These are phyloP conservation scores for Rotaria socialis DNA, from an alignment of 2,888 invertebrate species.

Conservation along the genomic window DNA sequence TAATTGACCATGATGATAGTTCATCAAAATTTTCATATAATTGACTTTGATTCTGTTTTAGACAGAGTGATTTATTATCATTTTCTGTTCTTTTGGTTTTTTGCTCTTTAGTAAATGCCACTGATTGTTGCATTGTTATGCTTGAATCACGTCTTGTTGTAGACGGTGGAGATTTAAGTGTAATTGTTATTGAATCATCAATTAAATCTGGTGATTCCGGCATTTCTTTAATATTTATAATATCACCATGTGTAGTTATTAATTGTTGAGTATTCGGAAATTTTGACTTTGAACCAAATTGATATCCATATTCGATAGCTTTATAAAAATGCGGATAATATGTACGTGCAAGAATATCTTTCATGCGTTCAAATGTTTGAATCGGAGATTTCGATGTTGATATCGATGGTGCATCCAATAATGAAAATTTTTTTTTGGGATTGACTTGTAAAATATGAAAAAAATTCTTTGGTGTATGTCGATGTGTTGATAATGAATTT, in stretches of 20 bases:
- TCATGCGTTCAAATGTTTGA: neutral
- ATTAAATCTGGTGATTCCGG: neutral
- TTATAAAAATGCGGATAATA: neutral
- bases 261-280: neutral
- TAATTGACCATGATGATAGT: neutral
- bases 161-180: neutral
- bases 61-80: neutral
- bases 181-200: neutral
- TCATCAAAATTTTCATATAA: neutral
- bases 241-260: neutral
- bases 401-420: neutral
- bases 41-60: neutral
- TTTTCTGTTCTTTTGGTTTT: neutral
- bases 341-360: neutral
- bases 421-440: neutral
- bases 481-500: neutral
- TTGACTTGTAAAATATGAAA: neutral
- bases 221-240: neutral
- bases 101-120: neutral
- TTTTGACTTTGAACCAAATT: slow-evolving; percentile 19
- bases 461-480: neutral
- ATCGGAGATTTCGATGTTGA: neutral
- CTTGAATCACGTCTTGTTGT: neutral
- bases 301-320: neutral
- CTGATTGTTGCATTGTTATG: neutral